Evolutionary conservation across 1,140 invertebrate genomes (phyloP).

Genomic region (Macrotrachela quadricornifera): DNA sequence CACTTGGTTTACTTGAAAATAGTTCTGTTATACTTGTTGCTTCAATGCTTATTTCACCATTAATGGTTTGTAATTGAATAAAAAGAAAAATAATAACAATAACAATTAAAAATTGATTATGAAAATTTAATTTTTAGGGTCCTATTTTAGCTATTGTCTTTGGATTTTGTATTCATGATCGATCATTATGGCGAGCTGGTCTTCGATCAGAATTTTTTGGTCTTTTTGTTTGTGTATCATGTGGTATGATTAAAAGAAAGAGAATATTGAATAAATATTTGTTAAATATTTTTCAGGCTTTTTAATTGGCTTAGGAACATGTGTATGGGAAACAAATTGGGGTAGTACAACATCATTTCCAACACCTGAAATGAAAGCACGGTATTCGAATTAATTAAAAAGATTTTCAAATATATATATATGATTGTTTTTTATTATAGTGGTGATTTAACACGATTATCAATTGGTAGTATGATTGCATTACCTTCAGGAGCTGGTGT

Average conservation of each 20-base stretch:
- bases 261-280: not conserved
- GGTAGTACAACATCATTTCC: not conserved
- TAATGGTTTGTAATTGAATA: constrained; percentile 45
- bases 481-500: constrained; percentile 54
- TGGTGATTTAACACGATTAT: constrained; percentile 40
- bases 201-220: constrained; percentile 40
- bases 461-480: constrained; percentile 46
- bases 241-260: constrained; percentile 18
- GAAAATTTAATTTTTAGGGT: not conserved
- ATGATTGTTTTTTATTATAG: constrained; percentile 17
- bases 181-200: constrained; percentile 33
- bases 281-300: not conserved
- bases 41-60: constrained; percentile 61
- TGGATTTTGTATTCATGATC: not conserved
- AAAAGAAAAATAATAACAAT: too few relatives aligned
- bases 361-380: not conserved
- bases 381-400: not conserved
- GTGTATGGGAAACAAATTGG: not conserved
- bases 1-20: constrained; percentile 53
- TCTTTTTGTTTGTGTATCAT: constrained; percentile 45
- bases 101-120: not conserved
- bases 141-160: not conserved
- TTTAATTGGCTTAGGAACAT: not conserved
- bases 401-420: not conserved
- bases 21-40: constrained; percentile 58